Evolutionary conservation across 2,888 invertebrate genomes (phyloP), one percentile per base, ranked within the genome.

Genomic region (Andricus curvator): DNA sequence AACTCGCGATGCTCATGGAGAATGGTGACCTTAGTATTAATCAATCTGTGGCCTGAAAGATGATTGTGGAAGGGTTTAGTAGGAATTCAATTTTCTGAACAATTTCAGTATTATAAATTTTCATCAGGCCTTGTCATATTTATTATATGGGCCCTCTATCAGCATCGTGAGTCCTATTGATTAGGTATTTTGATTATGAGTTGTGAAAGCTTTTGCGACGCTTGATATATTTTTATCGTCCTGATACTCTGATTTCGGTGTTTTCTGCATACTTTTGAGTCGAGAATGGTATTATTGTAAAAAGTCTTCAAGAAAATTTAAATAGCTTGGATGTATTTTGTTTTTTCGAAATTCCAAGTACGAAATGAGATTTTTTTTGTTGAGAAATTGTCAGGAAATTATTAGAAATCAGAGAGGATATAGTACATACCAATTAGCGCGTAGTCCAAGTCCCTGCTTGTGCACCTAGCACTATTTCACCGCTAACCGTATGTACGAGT

Each of bases 381-480:
- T 20, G 8, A 41, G 44, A 66, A 56, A 4, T 25, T 68, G 51
- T 65, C 64, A 22, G 70, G 44, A 56, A 79, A 48, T 79, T 60
- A 17, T 68, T 15, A 25, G 22, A 44, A 68, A 48, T 68, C 17
- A 74, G 74, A 74, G 74, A n/a, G 13, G n/a, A 20, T 29, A 22
- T 74, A 60, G 44, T 62, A 22, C 60, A 81, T 85, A 86, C 83
- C 81, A 81, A 83, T 82, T 88, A 88, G 86, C 80, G 82, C 79
- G 81, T 87, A 87, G 84, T 83, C 84, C 77, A 82, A 85, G 81
- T 83, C 77, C 83, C 81, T 70, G 86, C 88, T 87, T 79, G 83
- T 86, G 48, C 74, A 87, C 84, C 83, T 85, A 83, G 87, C 84
- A 82, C 79, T 80, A 80, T 81, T 41, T 81, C 77, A 74, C 74